Evolutionary conservation across 2,888 invertebrate species (phyloP).

Genomic region (Dryobotodes eremita): DNA sequence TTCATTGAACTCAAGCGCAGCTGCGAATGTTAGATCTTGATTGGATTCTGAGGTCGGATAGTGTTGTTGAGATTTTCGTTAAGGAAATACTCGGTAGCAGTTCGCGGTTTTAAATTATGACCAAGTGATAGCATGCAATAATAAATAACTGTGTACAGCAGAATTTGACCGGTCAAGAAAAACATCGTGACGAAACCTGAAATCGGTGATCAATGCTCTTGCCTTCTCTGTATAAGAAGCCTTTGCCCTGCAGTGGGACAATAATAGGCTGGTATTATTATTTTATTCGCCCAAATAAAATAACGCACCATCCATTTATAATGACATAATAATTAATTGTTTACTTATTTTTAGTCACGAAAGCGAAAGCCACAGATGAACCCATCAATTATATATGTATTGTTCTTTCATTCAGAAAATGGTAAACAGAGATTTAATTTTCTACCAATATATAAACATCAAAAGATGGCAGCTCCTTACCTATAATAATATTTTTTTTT

Average conservation of each 20-base stretch:
- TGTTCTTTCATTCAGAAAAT: not conserved
- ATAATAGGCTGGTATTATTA: not conserved
- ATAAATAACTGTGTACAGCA: not conserved
- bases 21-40: constrained; percentile 17
- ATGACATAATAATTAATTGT: not conserved
- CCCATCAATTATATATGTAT: not conserved
- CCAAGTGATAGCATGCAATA: not conserved
- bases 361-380: not conserved
- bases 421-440: no score
- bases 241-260: not conserved
- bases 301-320: not conserved
- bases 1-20: constrained; percentile 33
- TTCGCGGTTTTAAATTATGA: constrained; percentile 22
- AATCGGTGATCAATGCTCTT: not conserved
- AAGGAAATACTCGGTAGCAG: not conserved
- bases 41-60: constrained; percentile 32
- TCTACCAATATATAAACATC: not conserved
- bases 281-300: not conserved
- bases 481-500: not conserved
- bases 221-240: not conserved
- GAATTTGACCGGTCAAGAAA: not conserved
- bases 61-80: constrained; percentile 8
- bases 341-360: not conserved
- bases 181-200: no score
- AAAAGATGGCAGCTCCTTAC: not conserved